These are phyloP conservation scores for Todiramphus saurophagus DNA, from an alignment of 2,113 vertebrate species.

Conservation along the genomic window DNA sequence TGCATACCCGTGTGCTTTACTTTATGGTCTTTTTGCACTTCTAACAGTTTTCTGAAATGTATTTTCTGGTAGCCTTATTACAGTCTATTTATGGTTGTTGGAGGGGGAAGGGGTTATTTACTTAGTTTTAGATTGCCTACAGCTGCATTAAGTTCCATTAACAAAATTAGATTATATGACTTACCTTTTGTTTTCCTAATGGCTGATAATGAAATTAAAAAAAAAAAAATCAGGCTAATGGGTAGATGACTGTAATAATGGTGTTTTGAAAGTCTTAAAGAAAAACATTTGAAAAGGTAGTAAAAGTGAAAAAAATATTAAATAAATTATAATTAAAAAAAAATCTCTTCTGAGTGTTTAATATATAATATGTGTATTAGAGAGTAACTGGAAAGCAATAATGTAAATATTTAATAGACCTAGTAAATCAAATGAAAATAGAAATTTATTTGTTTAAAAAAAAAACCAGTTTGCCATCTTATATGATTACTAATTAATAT, in stretches of 20 bases:
- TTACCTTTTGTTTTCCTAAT: conserved; percentile 45
- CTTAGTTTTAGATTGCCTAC: conserved; percentile 6
- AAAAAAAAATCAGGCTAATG: neutral
- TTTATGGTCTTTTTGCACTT: conserved; percentile 90
- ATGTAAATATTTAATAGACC: neutral
- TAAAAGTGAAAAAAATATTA: neutral
- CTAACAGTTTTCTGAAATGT: conserved; percentile 83
- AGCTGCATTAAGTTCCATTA: conserved; percentile 28
- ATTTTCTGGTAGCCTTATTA: neutral
- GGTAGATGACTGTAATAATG: conserved; percentile 1
- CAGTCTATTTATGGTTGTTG: neutral
- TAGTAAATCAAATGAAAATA: neutral
- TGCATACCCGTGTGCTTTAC: conserved; percentile 87
- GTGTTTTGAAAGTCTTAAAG: neutral
- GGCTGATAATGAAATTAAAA: conserved; percentile 43
- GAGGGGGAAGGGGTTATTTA: neutral
- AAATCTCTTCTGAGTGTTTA: neutral
- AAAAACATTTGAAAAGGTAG: neutral
- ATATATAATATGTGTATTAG: neutral
- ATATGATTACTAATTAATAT: neutral
- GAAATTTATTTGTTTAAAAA: neutral
- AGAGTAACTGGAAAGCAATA: neutral
- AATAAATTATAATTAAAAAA: neutral
- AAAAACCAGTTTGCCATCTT: neutral
- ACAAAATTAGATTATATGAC: conserved; percentile 22